Base-by-base conservation (phyloP, 1,140 invertebrate genomes). In the Drosophila cardini region DNA sequence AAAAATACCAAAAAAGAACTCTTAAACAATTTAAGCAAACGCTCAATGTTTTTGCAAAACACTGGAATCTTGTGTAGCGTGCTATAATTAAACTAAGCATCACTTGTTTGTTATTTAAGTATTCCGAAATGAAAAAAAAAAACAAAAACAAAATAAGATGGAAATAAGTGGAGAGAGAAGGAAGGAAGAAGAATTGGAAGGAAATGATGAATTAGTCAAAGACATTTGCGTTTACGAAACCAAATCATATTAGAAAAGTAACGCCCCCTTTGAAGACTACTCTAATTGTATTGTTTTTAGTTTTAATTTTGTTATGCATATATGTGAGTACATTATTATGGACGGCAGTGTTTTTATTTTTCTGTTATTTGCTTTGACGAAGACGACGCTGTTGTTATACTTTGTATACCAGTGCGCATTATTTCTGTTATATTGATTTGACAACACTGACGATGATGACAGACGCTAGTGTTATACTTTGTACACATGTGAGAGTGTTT, bases 31-130 rank as follows among this genome's bases (percentile, higher is more conserved):
- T 38, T 58, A 77, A 75, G 73, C 72, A 84, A 85, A 84, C 78
- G 82, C 82, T 86, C 82, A 86, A 86, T 86, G 74, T 86, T 80
- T 83, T 77, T 68, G 69, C 77, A 79, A 79, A 76, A 79, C 71
- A 80, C 77, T 85, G 73, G 77, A 85, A 84, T 78, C 81, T 85
- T 80, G 38, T 74, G 61, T 84, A 84, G 80, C 68, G 76, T 86
- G 75, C 76, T 83, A 83, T 77, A 80, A 73, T 61, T 53, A 65
- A 69, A 69, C 45, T 77, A 82, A 73, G 70, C 75, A 74, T 75
- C 61, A 60, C 30, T 81, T 81, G 15, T 70, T 75, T 73, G 55
- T 64, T 85, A 70, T 64, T 76, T 71, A 67, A 79, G 60, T 83
- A 82, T 83, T 80, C 76, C 76, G 21, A 80, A 73, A 57, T 1